Evolutionary conservation across 37 sponge, comb jelly and placozoan species (phyloP).

Genomic region (Aphrocallistes beatrix): DNA sequence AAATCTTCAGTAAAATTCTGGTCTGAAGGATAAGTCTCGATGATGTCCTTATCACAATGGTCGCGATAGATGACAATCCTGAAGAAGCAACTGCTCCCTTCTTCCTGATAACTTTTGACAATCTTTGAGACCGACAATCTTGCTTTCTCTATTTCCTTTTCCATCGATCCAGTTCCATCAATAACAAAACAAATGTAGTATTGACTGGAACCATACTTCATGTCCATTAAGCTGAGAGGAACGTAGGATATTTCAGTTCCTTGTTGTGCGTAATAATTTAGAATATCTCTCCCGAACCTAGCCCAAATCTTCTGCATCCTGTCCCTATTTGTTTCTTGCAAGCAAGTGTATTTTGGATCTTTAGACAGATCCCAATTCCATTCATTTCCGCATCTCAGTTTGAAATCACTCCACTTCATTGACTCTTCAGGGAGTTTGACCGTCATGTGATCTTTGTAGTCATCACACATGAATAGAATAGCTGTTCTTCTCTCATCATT

Average conservation of each 20-base stretch:
- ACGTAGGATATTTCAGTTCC: not conserved
- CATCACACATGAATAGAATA: not conserved
- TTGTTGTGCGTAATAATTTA: not conserved
- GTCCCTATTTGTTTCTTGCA: not conserved
- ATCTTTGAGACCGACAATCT: not conserved
- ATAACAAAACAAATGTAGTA: slow-evolving; percentile 13
- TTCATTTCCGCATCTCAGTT: not conserved
- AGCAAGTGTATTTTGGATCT: not conserved
- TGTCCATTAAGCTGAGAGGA: not conserved
- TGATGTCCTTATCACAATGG: not conserved
- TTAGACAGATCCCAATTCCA: not conserved
- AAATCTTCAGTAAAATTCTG: not conserved
- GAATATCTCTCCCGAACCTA: not conserved
- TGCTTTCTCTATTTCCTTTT: not conserved
- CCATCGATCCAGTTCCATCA: not conserved
- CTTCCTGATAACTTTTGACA: not conserved
- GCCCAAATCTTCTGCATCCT: not conserved
- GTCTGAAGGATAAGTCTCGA: not conserved
- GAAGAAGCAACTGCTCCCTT: not conserved
- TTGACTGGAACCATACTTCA: not conserved
- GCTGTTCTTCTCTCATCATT: not conserved
- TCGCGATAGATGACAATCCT: not conserved
- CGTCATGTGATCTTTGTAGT: not conserved
- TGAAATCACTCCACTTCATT: not conserved
- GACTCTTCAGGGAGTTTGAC: not conserved